Evolutionary conservation across 2,113 vertebrate species (phyloP).

Genomic region (Acinonyx jubatus): DNA sequence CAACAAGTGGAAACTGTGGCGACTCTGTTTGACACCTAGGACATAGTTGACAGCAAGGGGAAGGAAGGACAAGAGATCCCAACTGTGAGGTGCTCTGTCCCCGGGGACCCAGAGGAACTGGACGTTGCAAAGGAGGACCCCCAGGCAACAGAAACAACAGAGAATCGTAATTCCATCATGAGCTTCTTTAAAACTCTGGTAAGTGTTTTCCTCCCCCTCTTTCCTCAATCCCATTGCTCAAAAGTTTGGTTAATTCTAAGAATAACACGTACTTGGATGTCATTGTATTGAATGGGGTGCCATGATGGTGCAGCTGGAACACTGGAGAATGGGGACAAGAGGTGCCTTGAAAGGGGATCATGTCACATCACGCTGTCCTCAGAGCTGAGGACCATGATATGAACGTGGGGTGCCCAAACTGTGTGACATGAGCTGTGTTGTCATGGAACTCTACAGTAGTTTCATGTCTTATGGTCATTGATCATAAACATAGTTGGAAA

Average conservation of each 20-base stretch:
- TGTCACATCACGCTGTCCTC: background rate
- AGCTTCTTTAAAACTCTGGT: constrained; percentile 98
- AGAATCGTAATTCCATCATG: constrained; percentile 92
- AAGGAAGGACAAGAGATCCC: constrained; percentile 45
- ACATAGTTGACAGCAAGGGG: constrained; percentile 77
- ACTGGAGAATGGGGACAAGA: background rate
- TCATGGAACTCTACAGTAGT: fast-evolving
- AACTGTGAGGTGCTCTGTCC: background rate
- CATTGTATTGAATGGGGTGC: fast-evolving
- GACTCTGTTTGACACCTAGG: constrained; percentile 78
- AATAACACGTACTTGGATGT: background rate
- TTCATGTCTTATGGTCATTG: background rate
- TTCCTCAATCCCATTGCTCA: background rate
- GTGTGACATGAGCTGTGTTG: fast-evolving
- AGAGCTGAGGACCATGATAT: background rate
- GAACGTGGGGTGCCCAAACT: background rate
- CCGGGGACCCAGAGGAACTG: constrained; percentile 53
- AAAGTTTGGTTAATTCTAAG: background rate
- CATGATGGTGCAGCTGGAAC: fast-evolving
- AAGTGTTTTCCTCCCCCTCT: constrained; percentile 78
- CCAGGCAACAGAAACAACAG: constrained; percentile 71
- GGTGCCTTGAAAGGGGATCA: background rate
- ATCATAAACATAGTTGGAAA: background rate
- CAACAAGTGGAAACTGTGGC: constrained; percentile 72
- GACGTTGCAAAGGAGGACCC: constrained; percentile 72